Evolutionary conservation across 2,113 vertebrate species (phyloP).

Genomic region (Leptosomus discolor): DNA sequence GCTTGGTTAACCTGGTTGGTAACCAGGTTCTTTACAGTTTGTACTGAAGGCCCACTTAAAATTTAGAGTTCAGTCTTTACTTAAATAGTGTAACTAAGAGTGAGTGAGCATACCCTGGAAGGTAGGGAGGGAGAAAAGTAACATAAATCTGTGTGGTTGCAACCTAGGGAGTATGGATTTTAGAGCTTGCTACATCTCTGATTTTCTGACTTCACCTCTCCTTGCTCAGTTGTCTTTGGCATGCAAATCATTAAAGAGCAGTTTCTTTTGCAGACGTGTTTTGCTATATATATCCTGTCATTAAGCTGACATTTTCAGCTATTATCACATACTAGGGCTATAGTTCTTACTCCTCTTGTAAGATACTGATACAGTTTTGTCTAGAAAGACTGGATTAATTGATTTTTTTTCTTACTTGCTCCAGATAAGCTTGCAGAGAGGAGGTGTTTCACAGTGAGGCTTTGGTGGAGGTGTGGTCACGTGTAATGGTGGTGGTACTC

Average conservation of each 20-base stretch:
- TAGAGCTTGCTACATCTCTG: neutral
- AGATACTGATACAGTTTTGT: neutral
- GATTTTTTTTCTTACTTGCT: conserved; percentile 75
- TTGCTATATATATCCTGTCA: neutral
- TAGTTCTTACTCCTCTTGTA: neutral
- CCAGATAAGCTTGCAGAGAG: conserved; percentile 78
- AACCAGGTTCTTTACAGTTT: neutral
- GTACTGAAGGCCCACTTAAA: neutral
- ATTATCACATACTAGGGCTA: neutral
- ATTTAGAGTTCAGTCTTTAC: neutral
- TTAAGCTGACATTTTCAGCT: neutral
- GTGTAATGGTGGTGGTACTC: neutral
- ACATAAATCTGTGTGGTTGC: neutral
- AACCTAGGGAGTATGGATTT: neutral
- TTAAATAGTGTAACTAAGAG: neutral
- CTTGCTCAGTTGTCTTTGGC: neutral
- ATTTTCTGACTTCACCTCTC: neutral
- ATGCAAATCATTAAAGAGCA: neutral
- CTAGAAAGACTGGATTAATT: neutral
- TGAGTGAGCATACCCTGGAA: neutral
- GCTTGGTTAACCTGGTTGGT: neutral
- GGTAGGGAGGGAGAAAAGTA: neutral
- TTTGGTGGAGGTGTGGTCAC: neutral
- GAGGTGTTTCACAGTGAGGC: neutral
- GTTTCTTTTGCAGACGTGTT: neutral